Evolutionary conservation across 2,888 invertebrate species (phyloP).

Genomic region (Drosophila parthenogenetica): DNA sequence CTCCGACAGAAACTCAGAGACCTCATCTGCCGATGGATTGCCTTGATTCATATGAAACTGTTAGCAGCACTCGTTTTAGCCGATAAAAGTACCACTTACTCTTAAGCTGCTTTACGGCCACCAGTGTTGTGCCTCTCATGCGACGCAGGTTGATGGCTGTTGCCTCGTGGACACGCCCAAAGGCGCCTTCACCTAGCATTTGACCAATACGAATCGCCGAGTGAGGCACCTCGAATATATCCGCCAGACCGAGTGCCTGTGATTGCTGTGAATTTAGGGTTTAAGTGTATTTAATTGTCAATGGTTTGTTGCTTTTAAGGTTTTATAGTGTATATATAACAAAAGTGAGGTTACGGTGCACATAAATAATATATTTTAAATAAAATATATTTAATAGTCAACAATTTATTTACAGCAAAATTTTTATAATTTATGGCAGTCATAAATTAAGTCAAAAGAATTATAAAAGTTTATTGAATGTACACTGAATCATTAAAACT

Average conservation of each 20-base stretch:
- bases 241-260: conserved; percentile 77
- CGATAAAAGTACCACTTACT: conserved; percentile 85
- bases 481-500: too few relatives aligned
- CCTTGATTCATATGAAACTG: conserved; percentile 82
- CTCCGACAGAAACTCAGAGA: conserved; percentile 90
- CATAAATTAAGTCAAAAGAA: too few relatives aligned
- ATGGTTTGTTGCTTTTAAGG: too few relatives aligned
- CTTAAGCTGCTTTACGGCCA: conserved; percentile 91
- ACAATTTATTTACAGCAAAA: too few relatives aligned
- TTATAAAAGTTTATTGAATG: too few relatives aligned
- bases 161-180: conserved; percentile 90
- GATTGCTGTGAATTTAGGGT: conserved; percentile 69
- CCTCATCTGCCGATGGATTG: conserved; percentile 87
- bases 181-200: conserved; percentile 90
- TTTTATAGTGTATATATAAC: too few relatives aligned
- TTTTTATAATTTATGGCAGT: too few relatives aligned
- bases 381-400: too few relatives aligned
- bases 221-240: conserved; percentile 82
- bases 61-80: not conserved
- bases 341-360: too few relatives aligned
- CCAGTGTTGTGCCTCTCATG: conserved; percentile 86
- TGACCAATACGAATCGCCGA: conserved; percentile 82
- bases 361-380: too few relatives aligned
- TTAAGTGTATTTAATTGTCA: too few relatives aligned
- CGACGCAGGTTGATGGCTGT: conserved; percentile 86